Percentiles rank a stretch among this genome's conserved stretches.
Conservation (phyloP, 2,797 vertebrate species). For the Steatocranus sp. region DNA sequence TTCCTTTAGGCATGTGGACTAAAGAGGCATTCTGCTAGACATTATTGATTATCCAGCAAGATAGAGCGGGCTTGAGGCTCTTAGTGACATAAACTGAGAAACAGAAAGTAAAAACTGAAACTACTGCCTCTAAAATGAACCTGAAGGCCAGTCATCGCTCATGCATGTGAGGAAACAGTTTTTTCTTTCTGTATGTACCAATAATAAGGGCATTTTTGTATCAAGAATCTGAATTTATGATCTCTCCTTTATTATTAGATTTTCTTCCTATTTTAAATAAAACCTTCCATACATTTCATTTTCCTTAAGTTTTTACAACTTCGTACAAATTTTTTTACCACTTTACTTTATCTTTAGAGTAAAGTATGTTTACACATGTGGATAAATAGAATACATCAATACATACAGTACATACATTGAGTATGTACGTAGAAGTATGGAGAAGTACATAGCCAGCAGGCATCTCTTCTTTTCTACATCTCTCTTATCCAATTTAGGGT, state of each 20-base stretch:
- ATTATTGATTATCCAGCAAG: slow-evolving; percentile 61
- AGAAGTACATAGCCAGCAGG: background rate
- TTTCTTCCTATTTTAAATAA: background rate
- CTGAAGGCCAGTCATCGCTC: background rate
- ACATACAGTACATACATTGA: background rate
- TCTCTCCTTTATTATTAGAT: background rate
- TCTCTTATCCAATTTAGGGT: background rate
- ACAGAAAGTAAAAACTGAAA: background rate
- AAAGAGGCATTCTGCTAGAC: slow-evolving; percentile 39
- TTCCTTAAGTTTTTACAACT: background rate
- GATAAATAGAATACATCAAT: background rate
- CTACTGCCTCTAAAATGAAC: background rate
- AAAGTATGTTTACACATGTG: background rate
- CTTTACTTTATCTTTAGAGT: background rate
- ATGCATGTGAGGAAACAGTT: background rate
- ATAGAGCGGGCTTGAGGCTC: background rate
- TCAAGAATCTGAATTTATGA: background rate
- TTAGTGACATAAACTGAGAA: background rate
- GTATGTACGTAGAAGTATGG: background rate
- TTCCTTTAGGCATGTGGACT: slow-evolving; percentile 12
- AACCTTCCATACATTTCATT: background rate
- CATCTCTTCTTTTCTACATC: background rate
- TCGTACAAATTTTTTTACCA: background rate
- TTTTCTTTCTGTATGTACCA: background rate
- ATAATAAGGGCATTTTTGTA: background rate